These are phyloP conservation scores for Drosophila neoperkinsi DNA, from an alignment of 2,888 invertebrate genomes.

Conservation along the genomic window DNA sequence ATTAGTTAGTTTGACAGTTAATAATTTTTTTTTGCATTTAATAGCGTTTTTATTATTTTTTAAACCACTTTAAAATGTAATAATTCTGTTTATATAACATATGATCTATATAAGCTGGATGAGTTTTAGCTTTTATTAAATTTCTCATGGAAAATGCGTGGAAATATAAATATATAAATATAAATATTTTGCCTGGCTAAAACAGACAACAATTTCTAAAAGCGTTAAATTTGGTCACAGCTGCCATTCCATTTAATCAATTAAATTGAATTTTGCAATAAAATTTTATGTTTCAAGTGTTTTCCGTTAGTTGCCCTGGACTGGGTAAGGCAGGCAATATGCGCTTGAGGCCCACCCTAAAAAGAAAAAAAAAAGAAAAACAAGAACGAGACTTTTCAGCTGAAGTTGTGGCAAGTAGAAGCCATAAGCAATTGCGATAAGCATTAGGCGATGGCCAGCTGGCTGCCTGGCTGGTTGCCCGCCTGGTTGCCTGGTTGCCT, in stretches of 20 bases:
- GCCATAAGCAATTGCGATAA: constrained; percentile 61
- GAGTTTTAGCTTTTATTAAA: background rate
- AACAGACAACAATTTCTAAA: background rate
- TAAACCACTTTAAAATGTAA: accelerated
- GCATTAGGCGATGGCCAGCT: constrained; percentile 56
- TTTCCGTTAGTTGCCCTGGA: constrained; percentile 2
- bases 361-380: background rate
- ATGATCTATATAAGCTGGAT: background rate
- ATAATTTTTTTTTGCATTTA: background rate
- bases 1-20: background rate
- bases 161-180: background rate
- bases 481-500: background rate
- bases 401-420: constrained; percentile 45
- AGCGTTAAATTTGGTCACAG: background rate
- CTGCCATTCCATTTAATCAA: background rate
- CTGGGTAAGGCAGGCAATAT: background rate
- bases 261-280: constrained; percentile 5
- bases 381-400: background rate
- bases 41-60: too few species aligned
- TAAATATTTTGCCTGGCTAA: background rate
- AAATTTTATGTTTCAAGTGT: constrained; percentile 1
- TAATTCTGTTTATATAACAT: background rate
- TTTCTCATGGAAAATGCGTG: background rate
- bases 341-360: background rate
- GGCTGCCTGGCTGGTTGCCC: constrained; percentile 3